phyloP scores from a whole-genome alignment of 2,888 invertebrate species.

The Rosalia funebris region DNA sequence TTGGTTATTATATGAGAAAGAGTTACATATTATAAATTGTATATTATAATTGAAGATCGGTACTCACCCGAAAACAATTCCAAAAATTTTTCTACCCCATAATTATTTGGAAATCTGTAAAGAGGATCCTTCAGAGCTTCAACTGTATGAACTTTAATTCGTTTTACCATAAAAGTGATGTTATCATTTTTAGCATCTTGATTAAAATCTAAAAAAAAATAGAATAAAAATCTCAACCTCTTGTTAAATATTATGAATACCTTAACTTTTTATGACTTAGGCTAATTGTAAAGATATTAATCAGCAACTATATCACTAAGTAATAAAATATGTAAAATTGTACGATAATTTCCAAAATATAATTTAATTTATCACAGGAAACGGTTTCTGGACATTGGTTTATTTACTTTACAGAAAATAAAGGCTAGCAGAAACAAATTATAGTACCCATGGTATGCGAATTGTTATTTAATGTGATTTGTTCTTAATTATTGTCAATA shows the following conservation, averaged over 20 bases:
- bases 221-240: no score
- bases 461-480: constrained; percentile 1
- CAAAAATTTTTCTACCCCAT: constrained; percentile 97
- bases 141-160: constrained; percentile 91
- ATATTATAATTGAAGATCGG: neutral
- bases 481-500: neutral
- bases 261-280: no score
- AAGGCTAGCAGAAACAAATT: constrained; percentile 32
- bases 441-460: constrained; percentile 29
- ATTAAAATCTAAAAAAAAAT: constrained; percentile 81
- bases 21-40: no score
- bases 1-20: no score
- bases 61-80: constrained; percentile 92
- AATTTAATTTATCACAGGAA: constrained; percentile 41
- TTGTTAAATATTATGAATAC: no score
- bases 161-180: constrained; percentile 95
- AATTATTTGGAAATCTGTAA: constrained; percentile 92
- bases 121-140: constrained; percentile 86
- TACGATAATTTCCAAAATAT: constrained; percentile 42
- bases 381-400: constrained; percentile 24
- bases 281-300: no score
- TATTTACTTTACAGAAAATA: constrained; percentile 32
- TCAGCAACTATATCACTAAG: no score
- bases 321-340: no score
- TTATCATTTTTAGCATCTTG: constrained; percentile 91